phyloP scores from a whole-genome alignment of 2,113 vertebrate species.

The Phrynosoma platyrhinos region DNA sequence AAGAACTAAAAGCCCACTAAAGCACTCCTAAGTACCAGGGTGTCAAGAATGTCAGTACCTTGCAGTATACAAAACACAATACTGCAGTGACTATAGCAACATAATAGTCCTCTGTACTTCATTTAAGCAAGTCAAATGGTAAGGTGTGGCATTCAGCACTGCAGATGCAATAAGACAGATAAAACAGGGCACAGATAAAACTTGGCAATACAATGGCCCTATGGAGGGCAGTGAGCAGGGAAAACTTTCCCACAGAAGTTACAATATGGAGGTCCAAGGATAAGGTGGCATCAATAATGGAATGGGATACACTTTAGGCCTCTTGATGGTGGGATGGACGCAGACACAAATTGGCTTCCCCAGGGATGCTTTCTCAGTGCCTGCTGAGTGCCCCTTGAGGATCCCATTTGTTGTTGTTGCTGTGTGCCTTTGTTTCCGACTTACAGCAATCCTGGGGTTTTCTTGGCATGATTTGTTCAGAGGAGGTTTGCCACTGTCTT shows the following conservation, averaged over 20 bases:
- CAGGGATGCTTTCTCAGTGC: background rate
- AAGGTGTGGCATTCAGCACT: background rate
- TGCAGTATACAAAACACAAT: background rate
- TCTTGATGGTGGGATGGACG: background rate
- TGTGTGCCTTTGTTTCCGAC: too few relatives aligned
- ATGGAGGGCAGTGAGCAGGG: background rate
- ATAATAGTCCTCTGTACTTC: background rate
- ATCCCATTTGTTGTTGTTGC: too few relatives aligned
- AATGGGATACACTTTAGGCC: background rate
- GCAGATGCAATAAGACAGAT: background rate
- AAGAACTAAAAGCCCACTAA: background rate
- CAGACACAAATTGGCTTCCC: background rate
- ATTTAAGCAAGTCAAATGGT: background rate
- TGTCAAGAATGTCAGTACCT: background rate
- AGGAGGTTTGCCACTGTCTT: too few relatives aligned
- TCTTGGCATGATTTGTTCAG: too few relatives aligned
- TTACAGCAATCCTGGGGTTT: too few relatives aligned
- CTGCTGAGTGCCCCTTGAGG: too few relatives aligned
- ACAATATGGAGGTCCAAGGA: background rate
- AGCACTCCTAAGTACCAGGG: background rate
- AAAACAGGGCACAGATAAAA: background rate
- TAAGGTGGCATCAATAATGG: background rate
- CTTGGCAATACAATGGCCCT: background rate
- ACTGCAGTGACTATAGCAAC: background rate
- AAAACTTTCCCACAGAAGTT: background rate